Base-by-base conservation (phyloP, 2,888 invertebrate genomes). In the Lepidocyrtoides sp. region DNA sequence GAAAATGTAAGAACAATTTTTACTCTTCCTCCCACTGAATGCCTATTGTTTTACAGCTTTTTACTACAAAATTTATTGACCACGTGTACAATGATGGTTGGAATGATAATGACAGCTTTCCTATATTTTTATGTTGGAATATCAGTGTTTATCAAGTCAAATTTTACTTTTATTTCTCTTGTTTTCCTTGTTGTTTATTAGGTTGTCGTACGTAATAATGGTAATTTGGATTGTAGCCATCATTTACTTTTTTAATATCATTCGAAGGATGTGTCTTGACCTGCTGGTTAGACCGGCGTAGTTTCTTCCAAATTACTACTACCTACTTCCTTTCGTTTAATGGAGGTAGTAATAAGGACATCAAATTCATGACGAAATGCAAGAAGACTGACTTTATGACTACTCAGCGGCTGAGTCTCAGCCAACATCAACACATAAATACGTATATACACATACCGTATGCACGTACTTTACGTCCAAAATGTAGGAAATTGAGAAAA, bases 211-310 rank as follows among this genome's bases (percentile, higher is more conserved):
- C 88, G 72, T 93, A 83, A 84, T 91, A 69, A 48, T 82, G 23
- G 89, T 91, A 41, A 66, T 93, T 48, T 81, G 81, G 86, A 89
- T 93, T 17, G 63, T 91, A 51, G 93, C 91, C 57, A 79, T 92
- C 66, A 89, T 90, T 54, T 93, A 92, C 85, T 93, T 93, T 84
- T 93, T 93, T 72, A 93, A 92, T 63, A 93, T 93, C 17, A 87
- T 93, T 32, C 81, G 93, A 66, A 88, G 92, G 54, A 92, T 93
- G 79, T 84, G 87, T 29, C 32, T 86, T 20, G 93, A 93, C 81
- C 44, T 92, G 32, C 77, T 92, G 7, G 93, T 92, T 2, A 44
- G 91, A 69, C 92, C 89, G 41, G 92, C 92, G 5, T 92, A 60
- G 84, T 3, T 75, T 10, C 26, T 75, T 48, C 5, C 51, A 57